Evolutionary conservation across 2,113 vertebrate genomes (phyloP), one percentile per base, ranked within the genome.

Genomic region (Myodes glareolus): DNA sequence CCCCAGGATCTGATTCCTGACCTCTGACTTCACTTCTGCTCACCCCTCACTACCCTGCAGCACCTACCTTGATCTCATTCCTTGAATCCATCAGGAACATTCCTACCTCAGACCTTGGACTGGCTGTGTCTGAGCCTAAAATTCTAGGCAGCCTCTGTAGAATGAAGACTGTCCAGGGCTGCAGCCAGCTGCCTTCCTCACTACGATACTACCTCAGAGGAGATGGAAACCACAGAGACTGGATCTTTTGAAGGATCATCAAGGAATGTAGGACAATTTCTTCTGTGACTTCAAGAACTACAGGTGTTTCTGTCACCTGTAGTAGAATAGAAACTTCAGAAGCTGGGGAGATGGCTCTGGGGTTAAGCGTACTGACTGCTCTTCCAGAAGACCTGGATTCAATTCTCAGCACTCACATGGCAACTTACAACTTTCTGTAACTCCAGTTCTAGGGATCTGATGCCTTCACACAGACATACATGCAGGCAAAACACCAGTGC

Each of bases 111-210:
- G 85, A 52, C 45, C 81, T 78, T 45, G 1, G 9, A 75, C 7
- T 70, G 88, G 25, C 27, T 96, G 17, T 73, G 27, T 11, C 78
- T 92, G 19, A 47, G 36, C 68, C 93, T 76, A 76, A 90, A 95
- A 80, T 75, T 50, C 63, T 58, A 87, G n/a, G 81, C 0, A 88
- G n/a, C 42, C 76, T 92, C 84, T 88, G 55, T 47, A 95, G 91
- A 78, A 94, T 21, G 91, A 93, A 90, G 73, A 7, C 50, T 7
- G 29, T 25, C 39, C 23, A 39, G 21, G 39, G 33, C 33, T 58
- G 78, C 50, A 55, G 6, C 33, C 80, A n/a, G 52, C 19, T 13
- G 36, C 50, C 19, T 1, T n/a, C 78, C 50, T 58, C 21, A 81
- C 11, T 36, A 52, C 23, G 6, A 36, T 8, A 72, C 3, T n/a